Percentiles rank a stretch among this genome's conserved stretches.
Evolutionary conservation across 2,113 vertebrate genomes (phyloP).

Genomic region (Scomber colias): DNA sequence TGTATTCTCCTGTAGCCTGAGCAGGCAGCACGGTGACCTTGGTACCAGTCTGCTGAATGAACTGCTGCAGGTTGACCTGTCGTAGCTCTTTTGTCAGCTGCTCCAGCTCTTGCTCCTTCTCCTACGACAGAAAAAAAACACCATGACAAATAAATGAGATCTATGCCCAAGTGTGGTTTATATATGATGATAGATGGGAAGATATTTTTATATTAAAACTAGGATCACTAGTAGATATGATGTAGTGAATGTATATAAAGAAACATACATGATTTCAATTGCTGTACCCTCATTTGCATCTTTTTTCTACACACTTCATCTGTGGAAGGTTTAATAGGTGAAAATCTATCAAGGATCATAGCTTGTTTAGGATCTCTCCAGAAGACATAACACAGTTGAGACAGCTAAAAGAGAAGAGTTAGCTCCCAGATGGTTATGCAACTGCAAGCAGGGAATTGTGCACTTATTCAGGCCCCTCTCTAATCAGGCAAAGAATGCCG

Average conservation of each 20-base stretch:
- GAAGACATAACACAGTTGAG: slow-evolving; percentile 34
- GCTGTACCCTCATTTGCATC: not conserved
- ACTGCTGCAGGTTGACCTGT: slow-evolving; percentile 97
- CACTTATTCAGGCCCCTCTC: slow-evolving; percentile 56
- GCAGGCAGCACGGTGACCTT: slow-evolving; percentile 95
- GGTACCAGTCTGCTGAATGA: slow-evolving; percentile 96
- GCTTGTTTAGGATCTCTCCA: slow-evolving; percentile 20
- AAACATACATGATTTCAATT: not conserved
- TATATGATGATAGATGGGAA: too few relatives aligned
- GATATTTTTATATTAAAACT: not conserved
- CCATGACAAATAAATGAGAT: not conserved
- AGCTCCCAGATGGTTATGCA: slow-evolving; percentile 57
- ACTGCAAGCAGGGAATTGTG: slow-evolving; percentile 55
- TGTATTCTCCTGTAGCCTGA: slow-evolving; percentile 85
- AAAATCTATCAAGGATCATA: slow-evolving; percentile 8
- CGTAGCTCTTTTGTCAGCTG: slow-evolving; percentile 96
- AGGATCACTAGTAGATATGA: too few relatives aligned
- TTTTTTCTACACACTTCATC: not conserved
- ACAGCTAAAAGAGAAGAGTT: slow-evolving; percentile 19
- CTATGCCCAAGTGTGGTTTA: too few relatives aligned
- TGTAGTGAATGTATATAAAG: too few relatives aligned
- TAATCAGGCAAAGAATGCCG: slow-evolving; percentile 75
- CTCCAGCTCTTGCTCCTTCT: slow-evolving; percentile 95
- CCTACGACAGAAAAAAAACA: slow-evolving; percentile 77
- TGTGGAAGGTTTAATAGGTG: slow-evolving; percentile 2